Evolutionary conservation across 2,113 vertebrate genomes (phyloP).

Genomic region (Coreoperca whiteheadi): DNA sequence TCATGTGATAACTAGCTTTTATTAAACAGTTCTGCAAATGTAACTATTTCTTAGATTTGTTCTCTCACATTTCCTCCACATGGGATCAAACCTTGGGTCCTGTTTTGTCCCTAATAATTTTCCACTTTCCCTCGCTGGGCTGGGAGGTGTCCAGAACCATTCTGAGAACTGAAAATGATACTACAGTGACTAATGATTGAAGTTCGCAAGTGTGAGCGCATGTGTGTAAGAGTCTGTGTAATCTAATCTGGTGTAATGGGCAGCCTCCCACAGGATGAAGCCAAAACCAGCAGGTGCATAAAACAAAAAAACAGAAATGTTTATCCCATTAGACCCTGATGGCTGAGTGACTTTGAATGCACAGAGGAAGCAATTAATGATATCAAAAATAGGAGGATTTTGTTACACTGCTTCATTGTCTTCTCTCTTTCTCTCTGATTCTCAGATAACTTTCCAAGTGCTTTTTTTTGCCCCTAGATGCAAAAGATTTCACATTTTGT

Average conservation of each 20-base stretch:
- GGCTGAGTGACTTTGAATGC: constrained; percentile 56
- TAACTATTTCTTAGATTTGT: background rate
- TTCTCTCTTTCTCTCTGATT: background rate
- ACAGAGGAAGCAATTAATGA: constrained; percentile 71
- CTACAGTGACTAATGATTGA: constrained; percentile 44
- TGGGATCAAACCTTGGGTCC: background rate
- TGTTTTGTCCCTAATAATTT: background rate
- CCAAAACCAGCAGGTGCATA: constrained; percentile 73
- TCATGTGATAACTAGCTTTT: background rate
- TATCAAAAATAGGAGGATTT: background rate
- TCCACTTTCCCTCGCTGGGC: background rate
- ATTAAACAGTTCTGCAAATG: background rate
- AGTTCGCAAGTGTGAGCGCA: constrained; percentile 24
- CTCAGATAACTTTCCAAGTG: background rate
- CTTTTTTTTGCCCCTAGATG: background rate
- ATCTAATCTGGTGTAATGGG: constrained; percentile 70
- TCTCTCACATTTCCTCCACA: background rate
- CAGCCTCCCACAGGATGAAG: constrained; percentile 61
- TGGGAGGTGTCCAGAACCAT: background rate
- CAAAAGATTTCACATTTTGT: background rate
- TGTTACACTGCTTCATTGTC: background rate
- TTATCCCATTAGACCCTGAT: constrained; percentile 46
- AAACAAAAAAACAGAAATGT: constrained; percentile 52
- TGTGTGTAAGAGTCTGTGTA: constrained; percentile 49
- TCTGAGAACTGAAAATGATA: constrained; percentile 50